phyloP scores from a whole-genome alignment of 2,888 invertebrate species.

The Hyalella azteca region DNA sequence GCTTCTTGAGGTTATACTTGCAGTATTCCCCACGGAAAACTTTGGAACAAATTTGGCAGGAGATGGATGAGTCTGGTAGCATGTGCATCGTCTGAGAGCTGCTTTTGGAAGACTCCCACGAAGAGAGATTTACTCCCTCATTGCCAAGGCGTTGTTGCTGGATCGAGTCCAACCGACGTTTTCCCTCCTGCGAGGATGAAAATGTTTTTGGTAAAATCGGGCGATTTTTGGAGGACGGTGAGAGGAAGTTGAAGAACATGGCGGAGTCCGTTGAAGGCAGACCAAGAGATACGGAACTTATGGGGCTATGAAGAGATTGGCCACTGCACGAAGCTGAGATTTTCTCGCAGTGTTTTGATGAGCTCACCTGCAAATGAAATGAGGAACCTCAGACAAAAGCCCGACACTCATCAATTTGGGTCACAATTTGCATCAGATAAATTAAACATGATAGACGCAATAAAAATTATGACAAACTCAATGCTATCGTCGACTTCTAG shows the following conservation, averaged over 20 bases:
- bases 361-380: conserved; percentile 30
- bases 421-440: not conserved
- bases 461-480: no score
- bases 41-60: conserved; percentile 54
- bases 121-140: no score
- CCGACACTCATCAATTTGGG: not conserved
- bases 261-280: not conserved
- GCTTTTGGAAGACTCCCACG: not conserved
- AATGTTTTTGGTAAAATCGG: not conserved
- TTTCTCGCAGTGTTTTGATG: not conserved
- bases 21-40: conserved; percentile 53
- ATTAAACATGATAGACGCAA: no score
- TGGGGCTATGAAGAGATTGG: not conserved
- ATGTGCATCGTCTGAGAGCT: conserved; percentile 11
- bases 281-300: conserved; percentile 1
- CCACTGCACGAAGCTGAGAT: not conserved
- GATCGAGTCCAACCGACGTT: conserved; percentile 19
- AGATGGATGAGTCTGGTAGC: not conserved
- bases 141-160: not conserved
- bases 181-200: conserved; percentile 5
- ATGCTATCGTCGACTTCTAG: no score
- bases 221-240: not conserved
- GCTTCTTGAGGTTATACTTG: conserved; percentile 58
- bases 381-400: conserved; percentile 11
- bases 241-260: not conserved